A percentile compares a stretch with the other conserved stretches of the same genome.
Conservation (phyloP, 2,888 invertebrate species). For the Gastracanthus pulcherrimus region DNA sequence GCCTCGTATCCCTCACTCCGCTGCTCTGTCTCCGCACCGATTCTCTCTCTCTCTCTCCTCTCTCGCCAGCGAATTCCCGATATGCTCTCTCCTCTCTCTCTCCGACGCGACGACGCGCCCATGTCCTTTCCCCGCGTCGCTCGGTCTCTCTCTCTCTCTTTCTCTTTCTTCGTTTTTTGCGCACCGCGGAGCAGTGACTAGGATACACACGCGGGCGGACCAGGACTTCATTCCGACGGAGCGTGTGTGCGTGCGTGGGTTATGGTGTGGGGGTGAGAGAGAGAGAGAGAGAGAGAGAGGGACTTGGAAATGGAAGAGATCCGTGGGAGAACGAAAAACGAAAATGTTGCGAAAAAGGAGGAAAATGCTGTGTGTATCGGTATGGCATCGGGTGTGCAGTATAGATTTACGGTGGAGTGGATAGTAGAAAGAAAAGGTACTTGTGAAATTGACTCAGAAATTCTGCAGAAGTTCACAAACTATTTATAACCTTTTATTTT, state of each 20-base stretch:
- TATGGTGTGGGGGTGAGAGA: no score
- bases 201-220: background rate
- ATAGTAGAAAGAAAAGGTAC: no score
- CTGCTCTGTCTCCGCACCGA: slow-evolving; percentile 12
- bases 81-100: slow-evolving; percentile 19
- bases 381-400: no score
- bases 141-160: background rate
- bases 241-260: no score
- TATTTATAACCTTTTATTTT: no score
- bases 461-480: no score
- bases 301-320: no score
- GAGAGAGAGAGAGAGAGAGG: no score
- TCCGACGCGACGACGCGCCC: slow-evolving; percentile 57
- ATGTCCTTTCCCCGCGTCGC: slow-evolving; percentile 44
- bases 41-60: slow-evolving; percentile 49
- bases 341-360: background rate
- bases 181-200: background rate
- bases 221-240: background rate
- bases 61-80: slow-evolving; percentile 40
- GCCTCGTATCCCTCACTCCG: slow-evolving; percentile 7
- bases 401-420: no score
- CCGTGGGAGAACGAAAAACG: background rate
- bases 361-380: no score
- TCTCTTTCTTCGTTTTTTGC: background rate
- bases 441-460: no score